Conservation (phyloP, 2,888 invertebrate genomes). For the Eupelmus urozonus region DNA sequence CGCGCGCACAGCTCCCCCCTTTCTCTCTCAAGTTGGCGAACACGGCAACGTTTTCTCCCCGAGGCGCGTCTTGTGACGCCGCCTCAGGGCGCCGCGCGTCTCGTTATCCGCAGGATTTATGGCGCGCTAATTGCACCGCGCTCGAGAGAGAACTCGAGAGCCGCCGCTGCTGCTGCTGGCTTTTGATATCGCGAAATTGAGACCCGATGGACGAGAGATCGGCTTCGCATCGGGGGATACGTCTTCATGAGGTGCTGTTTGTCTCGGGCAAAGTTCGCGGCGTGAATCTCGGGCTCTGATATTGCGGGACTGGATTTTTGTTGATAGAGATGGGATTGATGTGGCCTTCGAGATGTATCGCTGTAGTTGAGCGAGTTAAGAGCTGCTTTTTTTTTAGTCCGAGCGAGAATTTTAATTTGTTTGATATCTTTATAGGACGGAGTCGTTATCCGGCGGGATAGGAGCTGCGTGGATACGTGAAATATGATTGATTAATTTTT, state of each 20-base stretch:
- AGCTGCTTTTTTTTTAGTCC: too few relatives aligned
- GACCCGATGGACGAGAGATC: slow-evolving; percentile 16
- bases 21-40: slow-evolving; percentile 61
- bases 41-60: slow-evolving; percentile 45
- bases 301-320: too few relatives aligned
- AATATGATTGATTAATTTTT: too few relatives aligned
- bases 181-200: not conserved
- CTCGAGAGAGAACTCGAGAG: not conserved
- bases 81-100: slow-evolving; percentile 76
- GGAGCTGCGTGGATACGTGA: too few relatives aligned
- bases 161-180: not conserved
- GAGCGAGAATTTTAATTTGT: too few relatives aligned
- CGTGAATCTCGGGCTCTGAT: not conserved
- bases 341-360: too few relatives aligned
- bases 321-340: too few relatives aligned
- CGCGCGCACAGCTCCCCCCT: too few relatives aligned
- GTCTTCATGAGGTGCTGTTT: not conserved
- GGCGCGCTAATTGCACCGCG: slow-evolving; percentile 75
- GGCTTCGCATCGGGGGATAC: not conserved
- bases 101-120: slow-evolving; percentile 76
- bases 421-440: too few relatives aligned
- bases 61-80: slow-evolving; percentile 69
- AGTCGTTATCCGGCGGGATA: too few relatives aligned
- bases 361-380: too few relatives aligned
- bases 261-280: not conserved